A percentile compares a stretch with the other conserved stretches of the same genome.
Conservation (phyloP, 2,888 invertebrate genomes). For the Lithosia quadra region DNA sequence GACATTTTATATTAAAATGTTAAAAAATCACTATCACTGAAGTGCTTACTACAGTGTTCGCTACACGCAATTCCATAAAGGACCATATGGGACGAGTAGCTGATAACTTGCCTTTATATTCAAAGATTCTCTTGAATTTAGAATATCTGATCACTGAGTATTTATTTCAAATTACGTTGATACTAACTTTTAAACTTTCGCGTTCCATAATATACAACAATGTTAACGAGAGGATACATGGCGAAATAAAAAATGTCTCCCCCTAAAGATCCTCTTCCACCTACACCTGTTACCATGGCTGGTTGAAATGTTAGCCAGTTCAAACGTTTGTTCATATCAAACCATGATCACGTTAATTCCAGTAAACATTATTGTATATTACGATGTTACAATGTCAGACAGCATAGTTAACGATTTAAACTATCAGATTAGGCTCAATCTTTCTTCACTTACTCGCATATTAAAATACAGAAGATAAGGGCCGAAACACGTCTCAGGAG, state of each 20-base stretch:
- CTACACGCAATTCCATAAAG: conserved; percentile 44
- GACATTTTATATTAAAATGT: conserved; percentile 39
- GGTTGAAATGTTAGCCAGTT: neutral
- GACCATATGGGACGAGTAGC: conserved; percentile 5
- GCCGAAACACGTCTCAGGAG: conserved; percentile 47
- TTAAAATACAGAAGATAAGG: conserved; percentile 41
- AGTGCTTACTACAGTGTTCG: conserved; percentile 39
- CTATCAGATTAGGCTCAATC: conserved; percentile 16
- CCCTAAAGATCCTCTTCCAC: no score
- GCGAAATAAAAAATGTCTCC: neutral
- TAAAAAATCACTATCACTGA: conserved; percentile 30
- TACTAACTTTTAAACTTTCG: conserved; percentile 1
- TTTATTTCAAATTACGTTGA: neutral
- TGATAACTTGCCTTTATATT: conserved; percentile 17
- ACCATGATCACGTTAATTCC: neutral
- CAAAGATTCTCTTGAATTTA: neutral
- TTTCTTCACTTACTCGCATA: conserved; percentile 11
- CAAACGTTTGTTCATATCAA: neutral
- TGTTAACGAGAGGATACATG: neutral
- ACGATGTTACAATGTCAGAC: neutral
- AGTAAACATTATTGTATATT: neutral
- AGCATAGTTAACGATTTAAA: conserved; percentile 10
- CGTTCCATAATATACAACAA: neutral
- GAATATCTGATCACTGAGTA: conserved; percentile 6
- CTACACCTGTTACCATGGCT: neutral